Percentiles rank a stretch among this genome's conserved stretches.
phyloP scores from a whole-genome alignment of 1,140 invertebrate genomes.

The Procambarus clarkii region DNA sequence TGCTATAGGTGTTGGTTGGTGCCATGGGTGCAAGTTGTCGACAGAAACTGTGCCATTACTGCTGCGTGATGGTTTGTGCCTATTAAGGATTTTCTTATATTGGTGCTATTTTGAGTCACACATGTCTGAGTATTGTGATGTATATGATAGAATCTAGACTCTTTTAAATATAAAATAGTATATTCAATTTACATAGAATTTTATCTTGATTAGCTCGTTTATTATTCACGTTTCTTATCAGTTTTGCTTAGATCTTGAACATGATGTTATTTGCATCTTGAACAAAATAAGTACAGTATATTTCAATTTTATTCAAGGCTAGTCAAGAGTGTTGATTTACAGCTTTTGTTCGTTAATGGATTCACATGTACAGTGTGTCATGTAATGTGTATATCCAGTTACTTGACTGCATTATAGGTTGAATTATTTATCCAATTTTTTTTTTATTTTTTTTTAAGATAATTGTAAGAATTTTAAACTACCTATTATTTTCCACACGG shows the following conservation, averaged over 20 bases:
- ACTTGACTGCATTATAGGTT: neutral
- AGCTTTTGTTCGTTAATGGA: neutral
- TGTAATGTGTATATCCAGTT: neutral
- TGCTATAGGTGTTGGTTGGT: neutral
- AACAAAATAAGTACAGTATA: neutral
- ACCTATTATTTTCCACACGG: neutral
- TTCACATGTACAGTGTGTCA: neutral
- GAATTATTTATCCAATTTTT: neutral
- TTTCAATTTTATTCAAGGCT: neutral
- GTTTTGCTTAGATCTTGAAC: neutral
- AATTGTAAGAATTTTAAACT: neutral
- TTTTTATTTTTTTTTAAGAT: neutral
- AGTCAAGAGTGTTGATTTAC: neutral
- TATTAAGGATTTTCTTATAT: neutral
- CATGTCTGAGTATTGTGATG: neutral
- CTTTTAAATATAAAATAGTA: neutral
- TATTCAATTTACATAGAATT: neutral
- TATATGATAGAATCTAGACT: neutral
- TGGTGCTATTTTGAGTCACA: constrained; percentile 16
- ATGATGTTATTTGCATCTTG: neutral
- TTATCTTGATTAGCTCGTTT: neutral
- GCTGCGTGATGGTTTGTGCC: neutral
- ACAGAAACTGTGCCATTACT: constrained; percentile 1
- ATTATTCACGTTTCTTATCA: neutral
- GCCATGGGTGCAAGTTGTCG: constrained; percentile 1